These are phyloP conservation scores for Mus spicilegus DNA, from an alignment of 2,113 vertebrate genomes.

Conservation along the genomic window DNA sequence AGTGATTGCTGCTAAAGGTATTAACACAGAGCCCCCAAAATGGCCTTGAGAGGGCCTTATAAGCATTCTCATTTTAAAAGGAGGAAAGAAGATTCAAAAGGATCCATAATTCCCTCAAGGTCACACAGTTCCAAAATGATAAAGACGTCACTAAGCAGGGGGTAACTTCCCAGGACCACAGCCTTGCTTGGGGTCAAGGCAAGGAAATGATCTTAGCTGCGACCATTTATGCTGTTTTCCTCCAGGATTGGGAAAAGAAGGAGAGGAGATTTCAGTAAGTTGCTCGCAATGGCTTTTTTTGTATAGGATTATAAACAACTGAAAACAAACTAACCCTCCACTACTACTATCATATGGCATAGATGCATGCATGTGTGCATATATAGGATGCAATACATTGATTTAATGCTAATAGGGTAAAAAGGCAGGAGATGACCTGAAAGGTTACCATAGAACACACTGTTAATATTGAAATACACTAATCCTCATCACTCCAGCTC, in stretches of 20 bases:
- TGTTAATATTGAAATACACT: slow-evolving; percentile 12
- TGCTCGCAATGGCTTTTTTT: not conserved
- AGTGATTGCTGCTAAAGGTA: not conserved
- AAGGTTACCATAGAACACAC: not conserved
- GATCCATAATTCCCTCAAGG: not conserved
- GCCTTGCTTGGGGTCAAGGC: not conserved
- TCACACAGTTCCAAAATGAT: not conserved
- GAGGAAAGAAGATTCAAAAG: not conserved
- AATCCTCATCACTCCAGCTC: not conserved
- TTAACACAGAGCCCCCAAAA: slow-evolving; percentile 10
- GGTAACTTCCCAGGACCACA: not conserved
- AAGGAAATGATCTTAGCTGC: not conserved
- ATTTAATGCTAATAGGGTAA: not conserved
- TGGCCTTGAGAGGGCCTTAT: not conserved
- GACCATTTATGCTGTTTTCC: not conserved
- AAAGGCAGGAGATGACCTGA: not conserved
- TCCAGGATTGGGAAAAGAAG: not conserved
- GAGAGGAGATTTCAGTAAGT: not conserved
- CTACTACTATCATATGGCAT: not conserved
- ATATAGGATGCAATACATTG: not conserved
- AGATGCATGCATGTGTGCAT: not conserved
- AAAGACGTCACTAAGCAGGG: not conserved
- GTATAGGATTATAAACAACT: not conserved
- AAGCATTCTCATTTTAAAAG: slow-evolving; percentile 38
- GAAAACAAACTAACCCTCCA: not conserved